Base-by-base conservation (phyloP, 2,797 vertebrate species). In the Poecilia velifera region DNA sequence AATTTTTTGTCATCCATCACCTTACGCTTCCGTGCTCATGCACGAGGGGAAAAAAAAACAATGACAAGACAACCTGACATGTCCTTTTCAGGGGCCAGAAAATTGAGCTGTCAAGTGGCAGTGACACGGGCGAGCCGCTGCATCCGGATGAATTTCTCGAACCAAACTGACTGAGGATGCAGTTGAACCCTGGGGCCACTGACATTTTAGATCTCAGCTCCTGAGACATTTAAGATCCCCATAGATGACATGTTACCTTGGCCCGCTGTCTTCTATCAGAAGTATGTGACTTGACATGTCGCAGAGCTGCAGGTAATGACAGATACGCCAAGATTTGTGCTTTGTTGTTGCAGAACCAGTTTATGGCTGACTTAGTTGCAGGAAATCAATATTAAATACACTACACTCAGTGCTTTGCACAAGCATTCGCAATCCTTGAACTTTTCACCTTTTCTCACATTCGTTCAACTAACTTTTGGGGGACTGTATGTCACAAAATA, bases 121-220 rank as follows among this genome's bases (percentile, higher is more conserved):
- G 81, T 74, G 75, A 85, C 88, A 79, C 3, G 59, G 72, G 77
- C 70, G 31, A 90, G 80, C 84, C 79, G 49, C 77, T 88, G 89
- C 86, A 93, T 92, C 86, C 10, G 57, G 84, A 85, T 84, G 81
- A 83, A 90, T 90, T 90, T 85, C 82, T 81, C 62, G 73, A 74
- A 80, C 79, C 82, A 86, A 88, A 86, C 84, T 86, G 79, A 77
- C 82, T 90, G 83, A 72, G 83, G 84, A 89, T 86, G 81, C 85
- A 82, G 80, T 86, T 87, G 89, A 91, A 94, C 89, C 92, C 89
- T 0, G 81, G 82, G 87, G 92, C 82, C 72, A 34, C 18, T 94
- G 93, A 90, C 91, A 93, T 94, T 94, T 93, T 77, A 87, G 82
- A 89, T 90, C 88, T 83, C 80, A 72, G 84, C 86, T 90, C 84